A percentile compares a stretch with the other conserved stretches of the same genome.
Evolutionary conservation across 2,797 vertebrate species (phyloP).

Genomic region (Garrulus glandarius): DNA sequence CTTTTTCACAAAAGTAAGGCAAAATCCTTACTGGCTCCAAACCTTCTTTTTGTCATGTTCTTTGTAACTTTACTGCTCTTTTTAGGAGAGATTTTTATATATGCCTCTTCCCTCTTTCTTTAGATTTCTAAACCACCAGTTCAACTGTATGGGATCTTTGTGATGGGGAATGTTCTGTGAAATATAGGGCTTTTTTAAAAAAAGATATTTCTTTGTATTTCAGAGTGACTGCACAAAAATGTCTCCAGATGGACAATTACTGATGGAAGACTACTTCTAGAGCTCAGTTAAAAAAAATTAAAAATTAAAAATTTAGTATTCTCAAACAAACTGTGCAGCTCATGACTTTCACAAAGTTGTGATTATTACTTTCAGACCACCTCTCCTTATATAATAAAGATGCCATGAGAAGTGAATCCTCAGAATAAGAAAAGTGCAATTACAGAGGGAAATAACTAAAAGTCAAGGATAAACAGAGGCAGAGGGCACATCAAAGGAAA

Average conservation of each 20-base stretch:
- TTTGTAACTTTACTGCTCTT: neutral
- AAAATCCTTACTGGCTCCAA: neutral
- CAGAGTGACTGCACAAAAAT: neutral
- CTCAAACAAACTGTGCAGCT: neutral
- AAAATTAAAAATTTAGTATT: neutral
- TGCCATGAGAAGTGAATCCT: neutral
- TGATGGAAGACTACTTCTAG: neutral
- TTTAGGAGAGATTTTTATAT: neutral
- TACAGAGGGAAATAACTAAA: neutral
- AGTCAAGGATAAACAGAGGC: neutral
- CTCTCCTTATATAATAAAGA: neutral
- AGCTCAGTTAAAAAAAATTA: neutral
- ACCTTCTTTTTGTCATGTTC: neutral
- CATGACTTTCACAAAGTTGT: neutral
- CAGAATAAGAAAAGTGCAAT: neutral
- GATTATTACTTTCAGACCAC: neutral
- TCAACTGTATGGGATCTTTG: neutral
- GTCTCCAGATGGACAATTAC: neutral
- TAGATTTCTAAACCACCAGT: neutral
- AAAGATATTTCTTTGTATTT: neutral
- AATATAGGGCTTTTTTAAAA: neutral
- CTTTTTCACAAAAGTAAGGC: neutral
- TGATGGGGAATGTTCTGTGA: neutral
- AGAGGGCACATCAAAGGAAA: neutral
- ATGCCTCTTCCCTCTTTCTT: neutral